Base-by-base conservation (phyloP, 2,797 vertebrate genomes). In the Rhinogobio ventralis region DNA sequence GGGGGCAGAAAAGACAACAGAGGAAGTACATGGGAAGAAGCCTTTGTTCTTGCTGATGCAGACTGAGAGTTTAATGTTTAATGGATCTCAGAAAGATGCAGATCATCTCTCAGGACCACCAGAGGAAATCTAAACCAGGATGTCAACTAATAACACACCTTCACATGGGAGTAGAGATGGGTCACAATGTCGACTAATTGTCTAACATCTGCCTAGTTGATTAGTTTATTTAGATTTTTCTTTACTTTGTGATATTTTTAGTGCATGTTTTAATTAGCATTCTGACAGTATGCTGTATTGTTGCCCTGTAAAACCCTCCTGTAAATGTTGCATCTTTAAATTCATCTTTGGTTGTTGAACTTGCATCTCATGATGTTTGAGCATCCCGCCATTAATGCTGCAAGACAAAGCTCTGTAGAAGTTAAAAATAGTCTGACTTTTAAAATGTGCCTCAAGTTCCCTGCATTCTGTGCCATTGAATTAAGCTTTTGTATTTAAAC, bases 21-120 rank as follows among this genome's bases (percentile, higher is more conserved):
- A 79, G 36, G 62, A 62, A 49, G 75, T 64, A 81, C 30, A 88
- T 60, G 51, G 84, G 82, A 87, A 80, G 46, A 13, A 49, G 82
- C 64, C 82, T 89, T 87, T 89, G 87, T 89, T 87, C 85, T 78
- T 49, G 42, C 17, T 46, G 74, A 82, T 62, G 62, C 88, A 79
- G 69, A 90, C 75, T 86, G 68, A 72, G 80, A 74, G 84, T 85
- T 91, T 84, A 87, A 89, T 86, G 82, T 87, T 89, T 89, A 89
- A 89, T 87, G 66, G 74, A 62, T 83, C 74, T 64, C 83, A 79
- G 73, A 66, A 79, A 86, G 53, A 87, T 11, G 19, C 64, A 33
- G 85, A 81, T 62, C 62, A 87, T 74, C 68, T 84, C 66, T 80
- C 74, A 81, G 57, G 75, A 46, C 74, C 42, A 42, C 60, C 9